Base-by-base conservation (phyloP, 2,888 invertebrate species). In the Balanococcus diminutus region DNA sequence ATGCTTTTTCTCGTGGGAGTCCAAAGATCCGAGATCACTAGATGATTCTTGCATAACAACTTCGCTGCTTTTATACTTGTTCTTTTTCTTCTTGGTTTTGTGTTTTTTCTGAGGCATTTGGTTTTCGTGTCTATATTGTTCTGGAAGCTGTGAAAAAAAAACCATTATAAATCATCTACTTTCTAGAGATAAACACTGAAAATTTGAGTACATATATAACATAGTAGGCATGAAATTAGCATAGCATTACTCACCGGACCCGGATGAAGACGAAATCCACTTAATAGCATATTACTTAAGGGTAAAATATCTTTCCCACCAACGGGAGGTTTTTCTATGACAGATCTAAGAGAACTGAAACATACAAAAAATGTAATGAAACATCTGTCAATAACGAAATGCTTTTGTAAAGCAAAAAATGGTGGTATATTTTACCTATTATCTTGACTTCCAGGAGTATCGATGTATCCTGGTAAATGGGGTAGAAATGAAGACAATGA, bases 251-350 rank as follows among this genome's bases (percentile, higher is more conserved):
- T 90, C 90, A 93, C 94, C 87, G 98, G 97, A 87, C 98, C 98
- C 86, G 98, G 97, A 91, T 98, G 98, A 88, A 98, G 91, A 87
- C 98, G 92, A 90, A 98, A 98, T 42, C 98, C 98, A 88, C 97
- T 94, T 88, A 98, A 91, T 90, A 97, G 96, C 86, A 96, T 94
- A 90, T 95, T 95, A 6, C 95, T 95, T 87, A 98, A 90, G 25
- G 96, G 96, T 88, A 96, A 90, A 88, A 98, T 91, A 90, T 98
- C 98, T 89, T 96, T 96, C 5, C 97, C 97, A 87, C 95, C 95
- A 88, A 98, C 97, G 6, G 96, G 96, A 84, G 98, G 96, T 90
- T 98, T 98, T 87, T 98, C 98, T 89, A 98, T 98, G 28, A 98
- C 95, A 85, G 97, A 97, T 84, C 97, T 93, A 88, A 98, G 90